phyloP scores from a whole-genome alignment of 2,888 invertebrate genomes.

The Acrobasis suavella region DNA sequence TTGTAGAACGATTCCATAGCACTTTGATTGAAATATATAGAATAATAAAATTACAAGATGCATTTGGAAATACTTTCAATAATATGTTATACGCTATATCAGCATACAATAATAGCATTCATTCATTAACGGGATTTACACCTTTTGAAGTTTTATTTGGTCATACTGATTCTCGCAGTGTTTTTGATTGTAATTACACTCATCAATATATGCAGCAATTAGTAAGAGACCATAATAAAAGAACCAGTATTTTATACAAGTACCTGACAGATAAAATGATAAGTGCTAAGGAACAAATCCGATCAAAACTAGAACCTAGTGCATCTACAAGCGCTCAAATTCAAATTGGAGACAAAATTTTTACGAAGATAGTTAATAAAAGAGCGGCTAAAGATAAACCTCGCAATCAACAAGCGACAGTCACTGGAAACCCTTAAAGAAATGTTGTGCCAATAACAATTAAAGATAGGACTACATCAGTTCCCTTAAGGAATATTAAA shows the following conservation, averaged over 20 bases:
- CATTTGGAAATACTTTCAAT: constrained; percentile 32
- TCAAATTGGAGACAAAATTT: neutral
- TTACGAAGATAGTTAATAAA: too few relatives aligned
- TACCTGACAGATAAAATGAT: neutral
- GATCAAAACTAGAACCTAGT: too few relatives aligned
- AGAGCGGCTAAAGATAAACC: too few relatives aligned
- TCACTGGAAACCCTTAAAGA: too few relatives aligned
- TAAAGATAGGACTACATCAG: too few relatives aligned
- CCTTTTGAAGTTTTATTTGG: neutral
- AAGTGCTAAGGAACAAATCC: too few relatives aligned
- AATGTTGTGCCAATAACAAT: too few relatives aligned
- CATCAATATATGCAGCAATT: neutral
- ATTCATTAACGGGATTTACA: neutral
- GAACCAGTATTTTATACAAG: neutral
- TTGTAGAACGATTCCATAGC: constrained; percentile 37
- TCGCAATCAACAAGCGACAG: too few relatives aligned
- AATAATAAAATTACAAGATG: constrained; percentile 37
- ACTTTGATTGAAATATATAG: constrained; percentile 38
- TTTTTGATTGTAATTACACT: neutral
- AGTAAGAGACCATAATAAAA: neutral
- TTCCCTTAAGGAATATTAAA: too few relatives aligned
- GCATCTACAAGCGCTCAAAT: too few relatives aligned
- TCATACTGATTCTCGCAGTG: neutral
- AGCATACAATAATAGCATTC: constrained; percentile 37
- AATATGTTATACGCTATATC: constrained; percentile 23